Percentiles rank a stretch among this genome's conserved stretches.
phyloP scores from a whole-genome alignment of 1,140 invertebrate species.

The Drosophila littoralis region DNA sequence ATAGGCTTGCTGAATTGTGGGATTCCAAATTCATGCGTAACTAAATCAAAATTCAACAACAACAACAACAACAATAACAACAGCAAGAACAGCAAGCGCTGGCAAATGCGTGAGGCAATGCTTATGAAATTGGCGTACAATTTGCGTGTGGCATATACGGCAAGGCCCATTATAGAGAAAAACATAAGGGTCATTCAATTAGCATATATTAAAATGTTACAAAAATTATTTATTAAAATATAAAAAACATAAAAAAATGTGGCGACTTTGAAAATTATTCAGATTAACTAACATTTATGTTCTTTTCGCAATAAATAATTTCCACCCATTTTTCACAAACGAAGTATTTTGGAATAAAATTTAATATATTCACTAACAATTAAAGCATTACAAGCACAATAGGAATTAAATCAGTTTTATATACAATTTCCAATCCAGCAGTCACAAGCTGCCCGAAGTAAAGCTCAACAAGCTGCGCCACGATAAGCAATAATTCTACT shows the following conservation, averaged over 20 bases:
- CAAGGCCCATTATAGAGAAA: background rate
- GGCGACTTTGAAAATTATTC: too few relatives aligned
- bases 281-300: too few relatives aligned
- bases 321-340: too few relatives aligned
- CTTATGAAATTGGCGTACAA: conserved; percentile 62
- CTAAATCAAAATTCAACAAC: conserved; percentile 76
- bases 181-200: conserved; percentile 38
- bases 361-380: too few relatives aligned
- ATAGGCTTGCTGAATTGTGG: conserved; percentile 33
- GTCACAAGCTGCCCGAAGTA: background rate
- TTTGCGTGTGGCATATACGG: conserved; percentile 58
- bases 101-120: conserved; percentile 44
- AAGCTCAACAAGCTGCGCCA: background rate
- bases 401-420: background rate
- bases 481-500: background rate
- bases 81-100: conserved; percentile 28
- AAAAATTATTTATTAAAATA: too few relatives aligned
- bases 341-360: too few relatives aligned
- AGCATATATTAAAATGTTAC: background rate
- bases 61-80: conserved; percentile 45
- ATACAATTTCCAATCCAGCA: background rate
- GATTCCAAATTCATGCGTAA: conserved; percentile 72
- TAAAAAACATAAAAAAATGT: background rate
- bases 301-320: too few relatives aligned
- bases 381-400: too few relatives aligned